phyloP scores from a whole-genome alignment of 2,113 vertebrate species.

The Donacobius atricapilla region DNA sequence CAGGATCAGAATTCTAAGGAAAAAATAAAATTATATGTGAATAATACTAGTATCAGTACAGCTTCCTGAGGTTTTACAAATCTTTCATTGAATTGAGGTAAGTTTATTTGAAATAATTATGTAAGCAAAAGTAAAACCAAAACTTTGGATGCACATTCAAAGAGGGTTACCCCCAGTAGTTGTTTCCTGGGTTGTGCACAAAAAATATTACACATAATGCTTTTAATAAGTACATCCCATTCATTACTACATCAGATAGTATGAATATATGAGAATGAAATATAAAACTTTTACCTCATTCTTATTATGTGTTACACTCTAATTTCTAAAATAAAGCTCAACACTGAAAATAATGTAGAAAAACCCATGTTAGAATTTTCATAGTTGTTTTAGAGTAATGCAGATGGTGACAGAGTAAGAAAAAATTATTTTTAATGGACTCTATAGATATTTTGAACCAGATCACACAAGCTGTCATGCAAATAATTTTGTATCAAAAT shows the following conservation, averaged over 20 bases:
- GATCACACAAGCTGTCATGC: background rate
- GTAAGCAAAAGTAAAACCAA: background rate
- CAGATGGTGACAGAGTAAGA: background rate
- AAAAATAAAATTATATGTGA: background rate
- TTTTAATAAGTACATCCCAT: background rate
- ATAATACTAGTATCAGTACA: background rate
- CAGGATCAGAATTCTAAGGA: background rate
- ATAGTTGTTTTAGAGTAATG: background rate
- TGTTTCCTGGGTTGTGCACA: background rate
- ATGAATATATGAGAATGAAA: background rate
- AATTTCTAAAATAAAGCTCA: background rate
- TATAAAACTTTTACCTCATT: background rate
- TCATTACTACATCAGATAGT: background rate
- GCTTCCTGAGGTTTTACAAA: background rate
- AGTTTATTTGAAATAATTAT: background rate
- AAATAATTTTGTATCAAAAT: background rate
- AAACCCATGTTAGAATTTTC: background rate
- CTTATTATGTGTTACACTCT: background rate
- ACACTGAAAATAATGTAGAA: background rate
- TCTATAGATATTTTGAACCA: background rate
- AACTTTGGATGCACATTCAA: background rate
- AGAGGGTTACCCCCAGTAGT: accelerated
- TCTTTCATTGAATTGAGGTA: background rate
- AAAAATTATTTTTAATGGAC: background rate
- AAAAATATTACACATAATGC: background rate